A percentile compares a stretch with the other conserved stretches of the same genome.
Evolutionary conservation across 2,888 invertebrate species (phyloP).

Genomic region (Drosophila anomalata): DNA sequence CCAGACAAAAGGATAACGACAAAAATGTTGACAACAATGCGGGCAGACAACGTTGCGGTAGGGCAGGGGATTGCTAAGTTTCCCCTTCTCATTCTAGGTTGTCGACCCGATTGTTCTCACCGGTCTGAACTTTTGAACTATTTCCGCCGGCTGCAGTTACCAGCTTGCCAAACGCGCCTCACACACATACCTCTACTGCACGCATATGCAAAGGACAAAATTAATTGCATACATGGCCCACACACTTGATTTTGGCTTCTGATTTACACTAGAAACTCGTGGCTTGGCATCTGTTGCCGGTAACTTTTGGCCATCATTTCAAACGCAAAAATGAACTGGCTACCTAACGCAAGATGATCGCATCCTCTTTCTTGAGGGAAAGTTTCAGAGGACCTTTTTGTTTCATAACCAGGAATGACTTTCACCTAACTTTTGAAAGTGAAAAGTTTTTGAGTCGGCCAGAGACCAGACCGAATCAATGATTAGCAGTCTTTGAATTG

Average conservation of each 20-base stretch:
- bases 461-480: slow-evolving; percentile 55
- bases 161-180: slow-evolving; percentile 17
- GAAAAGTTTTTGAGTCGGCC: slow-evolving; percentile 57
- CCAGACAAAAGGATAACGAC: slow-evolving; percentile 57
- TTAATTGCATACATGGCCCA: slow-evolving; percentile 41
- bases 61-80: slow-evolving; percentile 1
- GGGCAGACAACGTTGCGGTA: slow-evolving; percentile 44
- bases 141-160: slow-evolving; percentile 57
- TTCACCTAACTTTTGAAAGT: slow-evolving; percentile 48
- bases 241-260: slow-evolving; percentile 20
- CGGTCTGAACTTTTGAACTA: slow-evolving; percentile 70
- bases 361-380: slow-evolving; percentile 44
- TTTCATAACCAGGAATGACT: slow-evolving; percentile 41
- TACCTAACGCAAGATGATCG: slow-evolving; percentile 63
- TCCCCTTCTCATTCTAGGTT: slow-evolving; percentile 24
- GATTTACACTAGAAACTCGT: slow-evolving; percentile 27
- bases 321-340: slow-evolving; percentile 29
- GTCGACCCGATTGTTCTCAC: slow-evolving; percentile 59
- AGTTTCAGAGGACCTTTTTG: slow-evolving; percentile 23
- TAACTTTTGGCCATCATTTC: slow-evolving; percentile 40
- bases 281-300: slow-evolving; percentile 34
- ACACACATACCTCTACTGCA: slow-evolving; percentile 6
- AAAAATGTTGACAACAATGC: slow-evolving; percentile 75
- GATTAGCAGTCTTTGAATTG: slow-evolving; percentile 65
- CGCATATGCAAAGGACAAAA: slow-evolving; percentile 11